These are phyloP conservation scores for Emydoidea blandingii DNA, from an alignment of 2,797 vertebrate genomes.

Conservation along the genomic window DNA sequence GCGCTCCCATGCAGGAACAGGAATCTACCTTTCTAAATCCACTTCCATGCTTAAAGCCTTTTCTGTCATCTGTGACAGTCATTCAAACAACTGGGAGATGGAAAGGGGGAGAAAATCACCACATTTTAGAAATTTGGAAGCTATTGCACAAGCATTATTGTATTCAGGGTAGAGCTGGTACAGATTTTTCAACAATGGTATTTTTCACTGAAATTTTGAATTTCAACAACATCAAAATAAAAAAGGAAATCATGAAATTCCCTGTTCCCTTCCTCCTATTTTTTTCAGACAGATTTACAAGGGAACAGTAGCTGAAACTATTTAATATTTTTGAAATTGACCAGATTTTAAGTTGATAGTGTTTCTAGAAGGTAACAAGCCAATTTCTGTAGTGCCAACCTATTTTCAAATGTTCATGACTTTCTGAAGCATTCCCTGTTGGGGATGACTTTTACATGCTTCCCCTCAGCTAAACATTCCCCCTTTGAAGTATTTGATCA, in stretches of 20 bases:
- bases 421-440: neutral
- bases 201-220: neutral
- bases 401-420: neutral
- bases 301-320: neutral
- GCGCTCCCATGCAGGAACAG: neutral
- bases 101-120: neutral
- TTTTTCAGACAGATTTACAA: neutral
- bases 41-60: neutral
- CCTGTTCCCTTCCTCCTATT: neutral
- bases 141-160: neutral
- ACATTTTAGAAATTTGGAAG: neutral
- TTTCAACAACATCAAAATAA: neutral
- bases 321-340: neutral
- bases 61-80: neutral
- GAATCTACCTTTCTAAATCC: neutral
- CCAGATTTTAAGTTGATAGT: neutral
- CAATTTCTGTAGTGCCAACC: neutral
- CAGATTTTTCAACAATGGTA: neutral
- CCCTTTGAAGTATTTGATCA: neutral
- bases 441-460: neutral
- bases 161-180: neutral
- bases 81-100: neutral
- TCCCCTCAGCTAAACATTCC: neutral
- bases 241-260: neutral
- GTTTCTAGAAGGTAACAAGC: neutral